Conservation (phyloP, 2,797 vertebrate genomes). For the Catamblyrhynchus diadema region DNA sequence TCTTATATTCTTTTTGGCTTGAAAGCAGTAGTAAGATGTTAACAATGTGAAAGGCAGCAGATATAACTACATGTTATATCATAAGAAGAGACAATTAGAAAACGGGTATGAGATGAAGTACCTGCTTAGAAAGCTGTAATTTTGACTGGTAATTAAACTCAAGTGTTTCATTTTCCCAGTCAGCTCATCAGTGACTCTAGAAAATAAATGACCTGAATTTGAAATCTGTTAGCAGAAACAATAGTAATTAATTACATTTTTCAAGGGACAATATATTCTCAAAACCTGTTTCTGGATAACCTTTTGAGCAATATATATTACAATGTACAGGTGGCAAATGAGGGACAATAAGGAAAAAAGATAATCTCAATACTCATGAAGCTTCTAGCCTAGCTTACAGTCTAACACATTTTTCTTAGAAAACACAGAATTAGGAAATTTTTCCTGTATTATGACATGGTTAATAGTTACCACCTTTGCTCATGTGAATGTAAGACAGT, state of each 20-base stretch:
- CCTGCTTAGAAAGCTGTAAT: constrained; percentile 73
- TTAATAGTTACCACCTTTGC: background rate
- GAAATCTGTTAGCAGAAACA: constrained; percentile 69
- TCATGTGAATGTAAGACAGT: background rate
- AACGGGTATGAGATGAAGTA: constrained; percentile 73
- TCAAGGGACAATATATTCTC: constrained; percentile 47
- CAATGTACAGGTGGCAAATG: background rate
- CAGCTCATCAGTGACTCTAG: constrained; percentile 76
- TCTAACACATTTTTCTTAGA: background rate
- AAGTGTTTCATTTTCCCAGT: constrained; percentile 80
- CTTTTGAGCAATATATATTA: constrained; percentile 44
- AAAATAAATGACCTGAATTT: constrained; percentile 74
- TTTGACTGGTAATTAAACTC: constrained; percentile 78
- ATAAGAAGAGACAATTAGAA: constrained; percentile 73
- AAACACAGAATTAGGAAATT: background rate
- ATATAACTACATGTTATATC: constrained; percentile 67
- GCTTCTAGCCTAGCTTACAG: background rate
- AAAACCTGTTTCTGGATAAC: constrained; percentile 55
- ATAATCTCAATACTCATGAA: constrained; percentile 55
- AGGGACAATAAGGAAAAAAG: background rate
- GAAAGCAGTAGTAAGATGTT: constrained; percentile 58
- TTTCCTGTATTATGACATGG: background rate
- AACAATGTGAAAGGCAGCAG: constrained; percentile 60
- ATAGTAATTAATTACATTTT: constrained; percentile 75
- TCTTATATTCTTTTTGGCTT: constrained; percentile 46